Evolutionary conservation across 2,888 invertebrate genomes (phyloP), one percentile per base, ranked within the genome.

Genomic region (Conchocele bisecta): DNA sequence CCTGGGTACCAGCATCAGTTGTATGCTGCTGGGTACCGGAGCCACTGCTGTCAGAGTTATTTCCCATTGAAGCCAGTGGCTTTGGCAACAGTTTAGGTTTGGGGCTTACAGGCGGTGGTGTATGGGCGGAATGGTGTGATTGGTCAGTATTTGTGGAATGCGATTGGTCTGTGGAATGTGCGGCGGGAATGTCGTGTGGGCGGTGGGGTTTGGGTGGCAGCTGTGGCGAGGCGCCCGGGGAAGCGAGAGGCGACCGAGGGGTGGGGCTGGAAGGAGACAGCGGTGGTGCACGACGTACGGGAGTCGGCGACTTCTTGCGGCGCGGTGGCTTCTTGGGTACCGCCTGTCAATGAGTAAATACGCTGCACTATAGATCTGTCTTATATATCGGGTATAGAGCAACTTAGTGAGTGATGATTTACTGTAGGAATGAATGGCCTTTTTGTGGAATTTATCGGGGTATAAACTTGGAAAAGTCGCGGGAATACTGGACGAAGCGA

Each of bases 241-340:
- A 50, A 7, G 39, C 35, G 44, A 22, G 29, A 56, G 29, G 20
- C 28, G 13, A 39, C 50, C 61, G 24, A n/a, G 60, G 20, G 57
- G 42, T 20, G 42, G 37, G 37, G 44, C n/a, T n/a, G 48, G 11
- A 17, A 22, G 15, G 28, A 17, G n/a, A n/a, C n/a, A n/a, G 26
- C 9, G 48, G 24, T 24, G 53, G 37, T 46, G 56, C 50, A 42
- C 42, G 56, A n/a, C 63, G 69, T 24, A 44, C 60, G 37, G 74
- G 75, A 28, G 46, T 50, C 26, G 78, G 75, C 28, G 72, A 69
- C 42, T 68, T 79, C 58, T 83, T 85, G 35, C 79, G 75, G 60
- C 86, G 67, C 11, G 83, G 83, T 6, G 86, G 86, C 51, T 86
- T 86, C 65, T 75, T 77, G 33, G 83, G 83, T 46, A 60, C 74